Conservation (phyloP, 1,140 invertebrate genomes). For the Papilio aristodemus region DNA sequence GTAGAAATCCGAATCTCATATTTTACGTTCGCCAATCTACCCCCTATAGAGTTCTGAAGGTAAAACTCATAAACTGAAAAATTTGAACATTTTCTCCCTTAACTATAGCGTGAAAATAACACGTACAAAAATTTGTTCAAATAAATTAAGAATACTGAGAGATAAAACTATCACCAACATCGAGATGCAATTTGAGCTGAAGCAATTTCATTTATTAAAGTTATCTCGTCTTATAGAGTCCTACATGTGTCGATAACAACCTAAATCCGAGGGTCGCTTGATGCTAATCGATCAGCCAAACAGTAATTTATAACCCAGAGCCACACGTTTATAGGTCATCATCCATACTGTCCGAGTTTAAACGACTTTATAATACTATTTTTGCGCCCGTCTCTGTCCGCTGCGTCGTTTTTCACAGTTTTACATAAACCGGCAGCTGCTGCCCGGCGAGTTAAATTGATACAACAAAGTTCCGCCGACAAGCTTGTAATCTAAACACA, state of each 20-base stretch:
- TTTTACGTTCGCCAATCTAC: constrained; percentile 5
- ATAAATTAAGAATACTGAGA: too few relatives aligned
- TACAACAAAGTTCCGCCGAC: neutral
- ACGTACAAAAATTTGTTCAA: too few relatives aligned
- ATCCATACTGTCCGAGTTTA: neutral
- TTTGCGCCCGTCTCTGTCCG: neutral
- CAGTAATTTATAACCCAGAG: too few relatives aligned
- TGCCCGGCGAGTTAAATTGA: neutral
- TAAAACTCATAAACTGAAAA: neutral
- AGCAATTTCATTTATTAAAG: too few relatives aligned
- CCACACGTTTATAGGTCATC: neutral
- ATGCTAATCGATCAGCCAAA: too few relatives aligned
- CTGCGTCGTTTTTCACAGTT: constrained; percentile 11
- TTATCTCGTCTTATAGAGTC: too few relatives aligned
- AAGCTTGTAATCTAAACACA: neutral
- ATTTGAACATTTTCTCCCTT: too few relatives aligned
- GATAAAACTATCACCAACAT: too few relatives aligned
- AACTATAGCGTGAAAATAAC: too few relatives aligned
- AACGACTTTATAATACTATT: constrained; percentile 6
- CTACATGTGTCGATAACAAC: too few relatives aligned
- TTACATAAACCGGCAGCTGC: constrained; percentile 9
- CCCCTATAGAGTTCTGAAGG: neutral
- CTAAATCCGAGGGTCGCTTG: too few relatives aligned
- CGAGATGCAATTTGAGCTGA: too few relatives aligned
- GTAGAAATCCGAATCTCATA: constrained; percentile 1